Evolutionary conservation across 1,140 invertebrate species (phyloP).

Genomic region (Drosophila nikananu): DNA sequence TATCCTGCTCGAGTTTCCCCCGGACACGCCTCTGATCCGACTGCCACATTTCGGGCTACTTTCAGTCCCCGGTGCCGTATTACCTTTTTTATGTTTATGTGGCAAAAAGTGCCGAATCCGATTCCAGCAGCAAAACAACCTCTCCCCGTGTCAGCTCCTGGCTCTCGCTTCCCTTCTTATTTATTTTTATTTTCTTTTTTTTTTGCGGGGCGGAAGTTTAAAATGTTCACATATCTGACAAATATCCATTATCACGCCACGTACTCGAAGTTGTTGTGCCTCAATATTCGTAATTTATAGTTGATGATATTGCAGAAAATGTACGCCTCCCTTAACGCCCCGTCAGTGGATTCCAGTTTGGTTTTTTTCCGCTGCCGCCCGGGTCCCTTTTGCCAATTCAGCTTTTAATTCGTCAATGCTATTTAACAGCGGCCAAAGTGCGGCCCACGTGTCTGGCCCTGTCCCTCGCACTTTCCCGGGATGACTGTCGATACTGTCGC

Average conservation of each 20-base stretch:
- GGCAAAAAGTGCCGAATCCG: conserved; percentile 56
- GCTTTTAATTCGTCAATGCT: conserved; percentile 81
- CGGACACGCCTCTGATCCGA: conserved; percentile 28
- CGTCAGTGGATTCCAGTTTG: conserved; percentile 14
- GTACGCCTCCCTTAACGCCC: conserved; percentile 29
- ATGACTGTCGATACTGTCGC: conserved; percentile 64
- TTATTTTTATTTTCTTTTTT: conserved; percentile 10
- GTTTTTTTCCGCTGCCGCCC: conserved; percentile 19
- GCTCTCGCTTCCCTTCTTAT: conserved; percentile 2
- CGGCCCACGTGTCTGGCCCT: conserved; percentile 37
- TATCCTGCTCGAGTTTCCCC: conserved; percentile 14
- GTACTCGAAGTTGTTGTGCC: conserved; percentile 67
- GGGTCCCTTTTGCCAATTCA: conserved; percentile 71
- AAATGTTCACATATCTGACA: conserved; percentile 83
- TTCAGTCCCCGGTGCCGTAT: conserved; percentile 73
- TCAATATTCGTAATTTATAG: conserved; percentile 84
- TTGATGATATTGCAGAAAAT: conserved; percentile 83
- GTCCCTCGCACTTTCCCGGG: conserved; percentile 15
- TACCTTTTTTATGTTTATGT: conserved; percentile 82
- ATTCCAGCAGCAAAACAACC: conserved; percentile 51
- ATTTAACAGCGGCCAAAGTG: conserved; percentile 65
- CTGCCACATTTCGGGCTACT: conserved; percentile 47
- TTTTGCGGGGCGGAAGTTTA: conserved; percentile 63
- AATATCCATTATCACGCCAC: conserved; percentile 84
- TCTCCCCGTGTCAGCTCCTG: conserved; percentile 7